These are phyloP conservation scores for Porites lutea DNA, from an alignment of 64 coral and sea anemone genomes.

Conservation along the genomic window DNA sequence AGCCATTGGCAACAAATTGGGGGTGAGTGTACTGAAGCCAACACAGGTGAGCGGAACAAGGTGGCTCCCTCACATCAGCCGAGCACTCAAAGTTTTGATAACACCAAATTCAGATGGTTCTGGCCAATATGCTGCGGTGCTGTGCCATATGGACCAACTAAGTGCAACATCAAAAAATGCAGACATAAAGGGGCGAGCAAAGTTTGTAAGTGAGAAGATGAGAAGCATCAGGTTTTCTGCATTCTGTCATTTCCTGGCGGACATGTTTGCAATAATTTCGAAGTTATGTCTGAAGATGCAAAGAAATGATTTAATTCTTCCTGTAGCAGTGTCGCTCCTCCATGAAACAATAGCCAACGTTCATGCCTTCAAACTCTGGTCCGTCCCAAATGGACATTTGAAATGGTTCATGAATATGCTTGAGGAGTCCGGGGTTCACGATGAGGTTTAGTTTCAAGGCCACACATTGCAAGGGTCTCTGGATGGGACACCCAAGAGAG, in stretches of 20 bases:
- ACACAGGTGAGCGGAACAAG: neutral
- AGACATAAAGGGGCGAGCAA: too few species aligned
- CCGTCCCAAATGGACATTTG: neutral
- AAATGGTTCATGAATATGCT: neutral
- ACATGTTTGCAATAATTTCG: constrained; percentile 27
- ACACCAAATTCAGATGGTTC: neutral
- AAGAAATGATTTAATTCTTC: constrained; percentile 20
- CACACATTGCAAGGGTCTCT: neutral
- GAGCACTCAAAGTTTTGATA: neutral
- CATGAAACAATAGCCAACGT: constrained; percentile 1
- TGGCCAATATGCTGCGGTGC: neutral
- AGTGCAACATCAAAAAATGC: too few species aligned
- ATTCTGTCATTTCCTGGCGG: constrained; percentile 21
- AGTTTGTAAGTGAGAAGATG: too few species aligned
- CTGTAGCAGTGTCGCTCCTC: constrained; percentile 12
- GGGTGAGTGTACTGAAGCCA: neutral
- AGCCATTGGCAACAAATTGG: neutral
- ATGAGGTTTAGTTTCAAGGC: neutral
- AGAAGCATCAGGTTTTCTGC: constrained; percentile 13
- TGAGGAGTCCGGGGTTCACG: neutral
- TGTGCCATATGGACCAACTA: constrained; percentile 10
- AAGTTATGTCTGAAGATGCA: constrained; percentile 27
- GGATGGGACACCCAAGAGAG: neutral
- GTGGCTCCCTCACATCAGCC: neutral
- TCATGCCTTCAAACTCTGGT: neutral